Base-by-base conservation (phyloP, 2,113 vertebrate genomes). In the Zootoca vivipara region DNA sequence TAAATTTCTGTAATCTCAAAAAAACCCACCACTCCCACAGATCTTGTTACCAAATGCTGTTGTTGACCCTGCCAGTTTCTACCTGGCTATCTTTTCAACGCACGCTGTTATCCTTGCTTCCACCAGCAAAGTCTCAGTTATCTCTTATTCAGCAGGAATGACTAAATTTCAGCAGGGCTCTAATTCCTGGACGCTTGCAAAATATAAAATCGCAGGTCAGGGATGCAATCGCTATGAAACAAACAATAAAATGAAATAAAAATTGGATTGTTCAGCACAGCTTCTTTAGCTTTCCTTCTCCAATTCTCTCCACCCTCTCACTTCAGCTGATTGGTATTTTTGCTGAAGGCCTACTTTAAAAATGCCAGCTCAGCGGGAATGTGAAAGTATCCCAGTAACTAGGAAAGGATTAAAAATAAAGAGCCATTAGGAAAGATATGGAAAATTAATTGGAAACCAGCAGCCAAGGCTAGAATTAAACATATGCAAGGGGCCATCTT, bases 111-210 rank as follows among this genome's bases (percentile, higher is more conserved):
- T 22, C 69, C 30, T 89, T 84, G 35, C 30, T 81, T 46, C 13
- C 56, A 58, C 35, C 89, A 93, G 75, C 72, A 38, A 90, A 92
- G 85, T 78, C 92, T 83, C 0, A 1, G 85, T 94, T 92, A 56
- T 82, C 35, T 94, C 90, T 91, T 87, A 78, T 80, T 93, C 93
- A 92, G 92, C 92, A 93, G 64, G 93, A 95, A 74, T 80, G 74
- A 78, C 64, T 28, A 89, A 80, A 89, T 87, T 91, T 87, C 78
- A 94, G 35, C 35, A 78, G 89, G 58, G 46, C 33, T 94, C 46
- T 89, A 89, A 93, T 94, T 93, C 64, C 64, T 26, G 78, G 92
- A 85, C n/a, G 74, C 78, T 93, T 92, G 89, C 80, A 73, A 90
- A 94, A 91, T 82, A 84, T 8, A 30, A 20, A 72, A 67, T 12